These are phyloP conservation scores for Helogale parvula DNA, from an alignment of 2,113 vertebrate species.

Conservation along the genomic window DNA sequence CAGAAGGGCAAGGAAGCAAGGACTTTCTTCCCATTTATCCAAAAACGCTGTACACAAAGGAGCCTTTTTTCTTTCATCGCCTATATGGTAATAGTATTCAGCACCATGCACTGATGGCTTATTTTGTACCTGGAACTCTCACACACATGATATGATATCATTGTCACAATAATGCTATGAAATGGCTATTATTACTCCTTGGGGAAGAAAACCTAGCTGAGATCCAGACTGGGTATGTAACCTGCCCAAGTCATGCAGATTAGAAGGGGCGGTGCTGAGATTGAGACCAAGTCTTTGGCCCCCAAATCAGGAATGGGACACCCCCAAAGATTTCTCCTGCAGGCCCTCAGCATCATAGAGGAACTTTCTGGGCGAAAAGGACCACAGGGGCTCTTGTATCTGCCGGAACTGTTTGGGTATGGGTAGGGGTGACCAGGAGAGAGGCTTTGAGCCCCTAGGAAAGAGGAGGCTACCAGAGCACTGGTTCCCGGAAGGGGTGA, in stretches of 20 bases:
- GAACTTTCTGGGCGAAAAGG: not conserved
- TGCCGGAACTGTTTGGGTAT: not conserved
- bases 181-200: not conserved
- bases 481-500: not conserved
- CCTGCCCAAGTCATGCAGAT: not conserved
- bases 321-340: not conserved
- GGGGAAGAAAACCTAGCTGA: not conserved
- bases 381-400: not conserved
- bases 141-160: not conserved
- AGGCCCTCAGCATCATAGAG: not conserved
- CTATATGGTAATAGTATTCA: not conserved
- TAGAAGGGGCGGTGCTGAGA: not conserved
- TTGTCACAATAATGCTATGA: not conserved
- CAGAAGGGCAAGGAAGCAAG: not conserved
- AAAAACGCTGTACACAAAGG: not conserved
- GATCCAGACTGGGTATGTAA: not conserved
- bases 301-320: not conserved
- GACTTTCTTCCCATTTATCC: not conserved
- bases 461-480: not conserved
- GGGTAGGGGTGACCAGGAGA: not conserved
- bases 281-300: not conserved
- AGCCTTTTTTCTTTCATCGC: not conserved
- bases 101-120: not conserved
- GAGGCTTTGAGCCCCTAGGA: not conserved
- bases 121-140: not conserved